Evolutionary conservation across 2,113 vertebrate genomes (phyloP).

Genomic region (Sceloporus undulatus): DNA sequence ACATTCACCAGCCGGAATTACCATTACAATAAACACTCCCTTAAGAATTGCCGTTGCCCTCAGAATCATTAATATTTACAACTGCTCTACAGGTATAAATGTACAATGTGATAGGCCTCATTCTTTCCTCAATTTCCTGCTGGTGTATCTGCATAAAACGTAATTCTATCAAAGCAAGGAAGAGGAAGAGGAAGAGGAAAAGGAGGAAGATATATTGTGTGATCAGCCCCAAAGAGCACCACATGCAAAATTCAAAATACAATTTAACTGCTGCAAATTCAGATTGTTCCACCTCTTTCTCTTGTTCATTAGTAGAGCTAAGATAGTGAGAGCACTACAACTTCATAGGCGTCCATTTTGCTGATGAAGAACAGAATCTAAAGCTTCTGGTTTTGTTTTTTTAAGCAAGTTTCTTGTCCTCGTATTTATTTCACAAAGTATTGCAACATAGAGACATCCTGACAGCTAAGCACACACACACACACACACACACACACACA

Average conservation of each 20-base stretch:
- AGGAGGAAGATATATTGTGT: not conserved
- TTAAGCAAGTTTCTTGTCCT: not conserved
- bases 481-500: too few relatives aligned
- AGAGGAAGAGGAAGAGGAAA: not conserved
- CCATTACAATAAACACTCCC: slow-evolving; percentile 60
- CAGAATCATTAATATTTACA: slow-evolving; percentile 68
- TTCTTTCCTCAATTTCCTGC: slow-evolving; percentile 36
- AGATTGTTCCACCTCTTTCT: too few relatives aligned
- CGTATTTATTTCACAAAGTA: not conserved
- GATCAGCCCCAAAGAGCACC: not conserved
- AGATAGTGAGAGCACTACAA: not conserved
- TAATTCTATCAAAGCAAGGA: slow-evolving; percentile 29
- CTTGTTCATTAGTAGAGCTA: not conserved
- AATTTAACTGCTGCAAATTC: not conserved
- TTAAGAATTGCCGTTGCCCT: slow-evolving; percentile 61
- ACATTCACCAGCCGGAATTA: slow-evolving; percentile 57
- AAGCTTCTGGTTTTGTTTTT: not conserved
- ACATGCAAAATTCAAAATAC: not conserved
- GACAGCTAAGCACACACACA: not conserved
- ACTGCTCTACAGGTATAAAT: slow-evolving; percentile 46
- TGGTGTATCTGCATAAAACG: slow-evolving; percentile 34
- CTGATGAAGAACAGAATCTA: not conserved
- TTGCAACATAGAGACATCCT: not conserved
- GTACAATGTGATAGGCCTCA: slow-evolving; percentile 62
- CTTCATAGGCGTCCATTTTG: not conserved